Evolutionary conservation across 2,888 invertebrate genomes (phyloP).

Genomic region (Eustalomyia histrio): DNA sequence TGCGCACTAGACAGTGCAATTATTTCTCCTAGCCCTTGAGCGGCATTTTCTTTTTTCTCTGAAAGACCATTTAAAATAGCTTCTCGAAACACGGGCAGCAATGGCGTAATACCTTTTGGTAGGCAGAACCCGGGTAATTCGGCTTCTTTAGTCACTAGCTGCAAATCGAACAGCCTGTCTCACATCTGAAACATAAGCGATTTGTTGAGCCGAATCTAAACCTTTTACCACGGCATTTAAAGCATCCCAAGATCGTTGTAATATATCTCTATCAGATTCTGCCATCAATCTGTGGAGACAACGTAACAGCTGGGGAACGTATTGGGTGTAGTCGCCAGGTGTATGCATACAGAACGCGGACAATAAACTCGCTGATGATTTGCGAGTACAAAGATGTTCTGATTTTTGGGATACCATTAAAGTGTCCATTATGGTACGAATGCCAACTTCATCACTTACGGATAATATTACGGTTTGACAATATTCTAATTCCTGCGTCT

Average conservation of each 20-base stretch:
- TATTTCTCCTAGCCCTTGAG: conserved; percentile 90
- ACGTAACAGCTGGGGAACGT: conserved; percentile 92
- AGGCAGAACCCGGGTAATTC: conserved; percentile 95
- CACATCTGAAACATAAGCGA: conserved; percentile 92
- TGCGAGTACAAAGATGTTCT: conserved; percentile 83
- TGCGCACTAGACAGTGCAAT: conserved; percentile 86
- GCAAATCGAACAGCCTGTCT: conserved; percentile 96
- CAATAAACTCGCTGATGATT: conserved; percentile 92
- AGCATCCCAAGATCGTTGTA: conserved; percentile 95
- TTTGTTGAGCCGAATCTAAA: conserved; percentile 90
- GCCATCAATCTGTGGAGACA: conserved; percentile 92
- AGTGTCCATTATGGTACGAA: conserved; percentile 92
- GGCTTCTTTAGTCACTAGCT: conserved; percentile 88
- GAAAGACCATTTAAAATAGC: conserved; percentile 96
- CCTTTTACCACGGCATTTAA: conserved; percentile 93
- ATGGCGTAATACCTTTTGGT: conserved; percentile 95
- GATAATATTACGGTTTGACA: conserved; percentile 96
- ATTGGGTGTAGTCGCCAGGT: conserved; percentile 91
- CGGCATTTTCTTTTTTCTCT: conserved; percentile 97
- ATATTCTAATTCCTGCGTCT: conserved; percentile 90
- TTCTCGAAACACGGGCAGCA: conserved; percentile 97
- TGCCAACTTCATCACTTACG: conserved; percentile 92
- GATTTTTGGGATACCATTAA: conserved; percentile 88
- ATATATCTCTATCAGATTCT: conserved; percentile 88
- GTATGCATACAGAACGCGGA: conserved; percentile 94